Percentiles rank a stretch among this genome's conserved stretches.
Evolutionary conservation across 2,797 vertebrate species (phyloP).

Genomic region (Oceanodroma leucorhoa): DNA sequence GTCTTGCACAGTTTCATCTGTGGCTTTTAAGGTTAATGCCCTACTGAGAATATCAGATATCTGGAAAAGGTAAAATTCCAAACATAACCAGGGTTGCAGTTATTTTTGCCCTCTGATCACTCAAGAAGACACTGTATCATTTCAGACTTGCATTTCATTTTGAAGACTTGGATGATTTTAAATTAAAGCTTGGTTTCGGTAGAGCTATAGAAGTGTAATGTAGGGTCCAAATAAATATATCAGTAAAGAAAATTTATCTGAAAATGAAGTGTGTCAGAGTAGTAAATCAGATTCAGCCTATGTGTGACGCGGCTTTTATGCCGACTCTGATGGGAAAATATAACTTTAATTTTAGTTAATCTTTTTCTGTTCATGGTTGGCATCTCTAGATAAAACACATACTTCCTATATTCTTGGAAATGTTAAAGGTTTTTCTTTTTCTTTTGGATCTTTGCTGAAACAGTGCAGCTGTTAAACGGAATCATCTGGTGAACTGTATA

Average conservation of each 20-base stretch:
- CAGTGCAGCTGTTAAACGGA: neutral
- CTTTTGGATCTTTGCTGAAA: neutral
- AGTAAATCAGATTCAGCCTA: neutral
- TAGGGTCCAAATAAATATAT: neutral
- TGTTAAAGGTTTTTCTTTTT: neutral
- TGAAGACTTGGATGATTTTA: neutral
- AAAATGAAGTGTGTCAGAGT: accelerated
- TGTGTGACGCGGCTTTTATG: neutral
- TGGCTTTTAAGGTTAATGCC: neutral
- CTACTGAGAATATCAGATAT: neutral
- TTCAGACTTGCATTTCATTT: neutral
- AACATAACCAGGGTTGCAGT: neutral
- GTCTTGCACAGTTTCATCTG: neutral
- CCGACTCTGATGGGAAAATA: neutral
- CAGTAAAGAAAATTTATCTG: neutral
- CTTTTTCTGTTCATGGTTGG: neutral
- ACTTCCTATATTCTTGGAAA: neutral
- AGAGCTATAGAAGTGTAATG: neutral
- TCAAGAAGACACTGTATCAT: neutral
- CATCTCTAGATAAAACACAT: neutral
- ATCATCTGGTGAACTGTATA: neutral
- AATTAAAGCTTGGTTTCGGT: neutral
- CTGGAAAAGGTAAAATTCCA: neutral
- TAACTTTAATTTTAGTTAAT: neutral
- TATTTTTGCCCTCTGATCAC: neutral